A percentile compares a stretch with the other conserved stretches of the same genome.
Evolutionary conservation across 2,888 invertebrate genomes (phyloP).

Genomic region (Drosophila anomalipes): DNA sequence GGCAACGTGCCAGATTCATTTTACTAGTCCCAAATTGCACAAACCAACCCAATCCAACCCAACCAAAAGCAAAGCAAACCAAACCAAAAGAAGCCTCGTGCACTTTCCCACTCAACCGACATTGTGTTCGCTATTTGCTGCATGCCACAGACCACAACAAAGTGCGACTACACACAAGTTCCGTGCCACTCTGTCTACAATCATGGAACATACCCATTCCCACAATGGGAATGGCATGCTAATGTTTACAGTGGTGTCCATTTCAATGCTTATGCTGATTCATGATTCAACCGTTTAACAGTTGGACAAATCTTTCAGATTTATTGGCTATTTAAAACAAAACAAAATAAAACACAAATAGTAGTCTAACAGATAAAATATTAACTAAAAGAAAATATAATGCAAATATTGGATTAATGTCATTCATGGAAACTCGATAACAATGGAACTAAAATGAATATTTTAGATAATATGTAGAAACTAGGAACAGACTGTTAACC

Average conservation of each 20-base stretch:
- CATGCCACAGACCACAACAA: constrained; percentile 63
- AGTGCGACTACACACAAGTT: constrained; percentile 43
- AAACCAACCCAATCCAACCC: constrained; percentile 6
- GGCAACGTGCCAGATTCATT: constrained; percentile 61
- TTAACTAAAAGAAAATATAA: background rate
- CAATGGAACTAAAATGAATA: background rate
- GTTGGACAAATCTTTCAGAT: background rate
- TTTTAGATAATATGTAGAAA: background rate
- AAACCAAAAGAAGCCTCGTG: background rate
- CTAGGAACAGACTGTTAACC: background rate
- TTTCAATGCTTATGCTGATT: background rate
- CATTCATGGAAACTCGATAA: background rate
- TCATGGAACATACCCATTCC: background rate
- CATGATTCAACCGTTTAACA: background rate
- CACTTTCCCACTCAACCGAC: constrained; percentile 28
- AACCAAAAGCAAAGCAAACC: background rate
- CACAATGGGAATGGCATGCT: background rate
- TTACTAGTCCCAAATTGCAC: constrained; percentile 51
- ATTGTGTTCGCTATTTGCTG: constrained; percentile 42
- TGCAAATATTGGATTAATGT: background rate
- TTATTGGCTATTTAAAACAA: background rate
- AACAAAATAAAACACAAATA: background rate
- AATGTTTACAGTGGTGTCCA: constrained; percentile 10
- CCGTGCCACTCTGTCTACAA: constrained; percentile 6
- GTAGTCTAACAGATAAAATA: background rate